Evolutionary conservation across 2,113 vertebrate species (phyloP).

Genomic region (Thamnophis sirtalis): DNA sequence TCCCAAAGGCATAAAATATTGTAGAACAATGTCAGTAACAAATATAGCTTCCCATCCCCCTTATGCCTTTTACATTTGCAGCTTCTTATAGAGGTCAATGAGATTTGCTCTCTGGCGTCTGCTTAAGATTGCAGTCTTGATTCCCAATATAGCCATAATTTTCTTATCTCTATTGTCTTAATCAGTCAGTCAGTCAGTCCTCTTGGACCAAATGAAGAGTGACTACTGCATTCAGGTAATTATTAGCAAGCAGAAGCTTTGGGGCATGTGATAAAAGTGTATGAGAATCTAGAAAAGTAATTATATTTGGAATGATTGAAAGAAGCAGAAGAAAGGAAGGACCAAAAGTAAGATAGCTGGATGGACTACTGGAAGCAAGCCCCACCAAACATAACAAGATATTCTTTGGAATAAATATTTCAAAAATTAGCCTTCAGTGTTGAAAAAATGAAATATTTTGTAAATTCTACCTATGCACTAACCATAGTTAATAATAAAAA

Average conservation of each 20-base stretch:
- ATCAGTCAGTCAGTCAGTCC: neutral
- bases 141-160: neutral
- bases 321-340: neutral
- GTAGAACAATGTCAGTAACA: neutral
- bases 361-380: neutral
- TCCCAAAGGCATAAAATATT: neutral
- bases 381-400: neutral
- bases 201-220: neutral
- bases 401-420: neutral
- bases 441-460: neutral
- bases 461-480: neutral
- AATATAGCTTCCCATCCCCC: neutral
- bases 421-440: neutral
- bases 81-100: neutral
- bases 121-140: neutral
- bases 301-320: neutral
- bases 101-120: neutral
- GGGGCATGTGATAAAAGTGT: neutral
- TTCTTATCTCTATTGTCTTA: neutral
- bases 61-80: neutral
- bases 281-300: neutral
- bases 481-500: neutral
- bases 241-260: neutral
- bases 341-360: neutral
- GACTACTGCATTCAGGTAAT: neutral